Evolutionary conservation across 2,113 vertebrate genomes (phyloP).

Genomic region (Diadophis punctatus): DNA sequence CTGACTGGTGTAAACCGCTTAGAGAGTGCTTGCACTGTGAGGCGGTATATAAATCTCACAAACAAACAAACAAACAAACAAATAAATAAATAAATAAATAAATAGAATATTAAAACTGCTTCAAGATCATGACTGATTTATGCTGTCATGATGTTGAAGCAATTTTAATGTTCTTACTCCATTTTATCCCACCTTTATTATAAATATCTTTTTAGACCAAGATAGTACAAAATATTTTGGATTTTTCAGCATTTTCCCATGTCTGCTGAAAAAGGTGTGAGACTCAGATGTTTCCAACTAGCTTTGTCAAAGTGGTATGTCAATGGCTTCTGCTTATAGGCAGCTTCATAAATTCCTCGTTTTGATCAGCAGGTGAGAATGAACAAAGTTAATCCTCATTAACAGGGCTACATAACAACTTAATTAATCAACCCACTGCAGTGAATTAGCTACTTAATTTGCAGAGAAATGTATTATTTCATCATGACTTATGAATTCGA

Average conservation of each 20-base stretch:
- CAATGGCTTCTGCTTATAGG: not conserved
- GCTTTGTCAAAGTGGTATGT: not conserved
- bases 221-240: not conserved
- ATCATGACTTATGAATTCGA: not conserved
- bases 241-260: not conserved
- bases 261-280: not conserved
- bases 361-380: not conserved
- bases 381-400: not conserved
- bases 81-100: too few species aligned
- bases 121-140: not conserved
- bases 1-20: too few species aligned
- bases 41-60: too few species aligned
- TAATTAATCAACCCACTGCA: not conserved
- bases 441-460: not conserved
- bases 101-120: not conserved
- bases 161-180: not conserved
- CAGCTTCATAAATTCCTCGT: not conserved
- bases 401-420: not conserved
- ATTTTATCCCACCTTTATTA: not conserved
- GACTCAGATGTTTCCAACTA: not conserved
- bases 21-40: too few species aligned
- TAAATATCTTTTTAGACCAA: not conserved
- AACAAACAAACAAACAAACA: too few species aligned
- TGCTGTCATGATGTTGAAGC: not conserved
- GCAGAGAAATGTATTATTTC: not conserved